Conservation (phyloP, 1,140 invertebrate genomes). For the Eufriesea mexicana region DNA sequence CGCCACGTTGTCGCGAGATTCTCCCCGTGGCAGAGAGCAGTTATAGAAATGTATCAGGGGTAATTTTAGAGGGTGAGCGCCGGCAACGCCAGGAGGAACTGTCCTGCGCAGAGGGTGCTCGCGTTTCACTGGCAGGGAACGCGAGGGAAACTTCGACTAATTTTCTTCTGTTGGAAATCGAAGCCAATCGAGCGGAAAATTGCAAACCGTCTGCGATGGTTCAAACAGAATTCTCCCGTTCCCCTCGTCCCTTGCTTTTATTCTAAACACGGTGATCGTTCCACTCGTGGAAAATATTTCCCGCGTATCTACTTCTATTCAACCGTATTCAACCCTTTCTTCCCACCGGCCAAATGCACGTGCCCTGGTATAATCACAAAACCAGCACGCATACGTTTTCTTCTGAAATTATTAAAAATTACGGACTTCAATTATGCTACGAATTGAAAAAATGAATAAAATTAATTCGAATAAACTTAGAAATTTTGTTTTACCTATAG, state of each 20-base stretch:
- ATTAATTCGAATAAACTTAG: too few relatives aligned
- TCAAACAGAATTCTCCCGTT: neutral
- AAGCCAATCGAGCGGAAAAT: conserved; percentile 22
- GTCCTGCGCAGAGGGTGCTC: neutral
- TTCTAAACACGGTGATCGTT: neutral
- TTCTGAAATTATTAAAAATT: too few relatives aligned
- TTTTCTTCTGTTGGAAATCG: conserved; percentile 25
- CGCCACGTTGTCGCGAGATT: conserved; percentile 44
- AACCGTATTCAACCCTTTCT: too few relatives aligned
- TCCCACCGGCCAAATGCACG: too few relatives aligned
- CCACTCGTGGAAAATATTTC: too few relatives aligned
- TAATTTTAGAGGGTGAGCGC: neutral
- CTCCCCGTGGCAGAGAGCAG: conserved; percentile 10
- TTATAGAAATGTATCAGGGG: conserved; percentile 13
- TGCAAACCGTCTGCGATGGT: neutral
- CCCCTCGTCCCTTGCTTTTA: neutral
- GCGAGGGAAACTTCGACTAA: neutral
- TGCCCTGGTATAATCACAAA: too few relatives aligned
- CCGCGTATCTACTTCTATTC: too few relatives aligned
- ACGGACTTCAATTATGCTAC: too few relatives aligned
- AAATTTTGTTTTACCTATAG: too few relatives aligned
- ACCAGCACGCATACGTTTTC: too few relatives aligned
- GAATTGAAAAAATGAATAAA: too few relatives aligned
- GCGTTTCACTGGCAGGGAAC: neutral
- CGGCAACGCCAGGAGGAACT: conserved; percentile 6